phyloP scores from a whole-genome alignment of 2,888 invertebrate species.

The Dichetophora obliterata region DNA sequence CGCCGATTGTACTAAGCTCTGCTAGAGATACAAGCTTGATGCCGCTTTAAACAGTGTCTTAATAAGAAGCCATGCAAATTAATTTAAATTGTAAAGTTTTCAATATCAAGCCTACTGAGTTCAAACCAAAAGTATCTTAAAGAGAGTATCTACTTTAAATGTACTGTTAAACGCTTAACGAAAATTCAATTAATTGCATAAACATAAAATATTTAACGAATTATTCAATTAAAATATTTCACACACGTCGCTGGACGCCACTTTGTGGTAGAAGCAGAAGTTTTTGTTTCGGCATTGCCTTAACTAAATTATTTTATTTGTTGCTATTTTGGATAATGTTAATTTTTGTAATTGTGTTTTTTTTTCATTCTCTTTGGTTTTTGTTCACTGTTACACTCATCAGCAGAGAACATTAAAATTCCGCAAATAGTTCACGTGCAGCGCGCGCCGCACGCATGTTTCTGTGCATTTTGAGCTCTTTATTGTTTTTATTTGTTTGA shows the following conservation, averaged over 20 bases:
- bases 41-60: no score
- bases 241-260: neutral
- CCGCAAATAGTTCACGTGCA: constrained; percentile 51
- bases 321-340: constrained; percentile 20
- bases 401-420: constrained; percentile 51
- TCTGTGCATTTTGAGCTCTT: neutral
- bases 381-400: constrained; percentile 5
- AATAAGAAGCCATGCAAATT: no score
- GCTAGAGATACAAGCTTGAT: no score
- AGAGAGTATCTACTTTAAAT: no score
- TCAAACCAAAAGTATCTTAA: no score
- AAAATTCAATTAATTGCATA: constrained; percentile 2
- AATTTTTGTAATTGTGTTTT: constrained; percentile 32
- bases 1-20: no score
- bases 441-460: neutral
- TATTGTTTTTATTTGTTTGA: neutral
- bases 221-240: constrained; percentile 29
- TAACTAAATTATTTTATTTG: constrained; percentile 22
- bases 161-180: neutral
- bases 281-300: neutral
- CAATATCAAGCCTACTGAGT: no score
- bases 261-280: neutral
- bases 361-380: neutral
- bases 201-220: constrained; percentile 13
- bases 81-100: no score